These are phyloP conservation scores for Bradypodion pumilum DNA, from an alignment of 2,797 vertebrate genomes.

Conservation along the genomic window DNA sequence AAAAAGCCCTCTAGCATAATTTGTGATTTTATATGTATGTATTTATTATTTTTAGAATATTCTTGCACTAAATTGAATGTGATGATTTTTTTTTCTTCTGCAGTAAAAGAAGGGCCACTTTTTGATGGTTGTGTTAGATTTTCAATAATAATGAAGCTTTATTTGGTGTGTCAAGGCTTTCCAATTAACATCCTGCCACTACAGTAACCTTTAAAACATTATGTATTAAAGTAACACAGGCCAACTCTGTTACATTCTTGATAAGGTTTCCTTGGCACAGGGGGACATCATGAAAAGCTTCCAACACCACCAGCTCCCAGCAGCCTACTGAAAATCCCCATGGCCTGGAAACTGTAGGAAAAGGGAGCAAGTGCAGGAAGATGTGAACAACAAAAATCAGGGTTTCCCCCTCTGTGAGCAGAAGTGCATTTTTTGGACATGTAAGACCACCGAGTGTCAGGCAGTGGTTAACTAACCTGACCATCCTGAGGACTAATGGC, in stretches of 20 bases:
- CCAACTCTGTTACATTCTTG: too few relatives aligned
- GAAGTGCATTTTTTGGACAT: too few relatives aligned
- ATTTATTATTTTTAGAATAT: not conserved
- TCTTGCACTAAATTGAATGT: not conserved
- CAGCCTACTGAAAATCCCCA: not conserved
- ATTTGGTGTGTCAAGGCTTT: not conserved
- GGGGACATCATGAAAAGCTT: not conserved
- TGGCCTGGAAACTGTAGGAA: not conserved
- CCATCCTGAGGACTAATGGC: too few relatives aligned
- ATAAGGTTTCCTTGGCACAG: too few relatives aligned
- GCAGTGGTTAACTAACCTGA: too few relatives aligned
- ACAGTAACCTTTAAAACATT: not conserved
- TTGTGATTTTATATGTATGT: conserved; percentile 4
- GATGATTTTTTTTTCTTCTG: not conserved
- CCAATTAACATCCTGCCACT: not conserved
- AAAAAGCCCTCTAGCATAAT: conserved; percentile 4
- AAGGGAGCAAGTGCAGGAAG: not conserved
- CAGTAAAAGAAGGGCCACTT: not conserved
- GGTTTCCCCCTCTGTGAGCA: not conserved
- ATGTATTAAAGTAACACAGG: not conserved
- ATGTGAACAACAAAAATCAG: not conserved
- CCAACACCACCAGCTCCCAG: not conserved
- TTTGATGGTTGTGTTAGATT: not conserved
- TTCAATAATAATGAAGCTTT: not conserved
- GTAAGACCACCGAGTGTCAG: too few relatives aligned